Base-by-base conservation (phyloP, 2,888 invertebrate species). In the Lottia gigantea region DNA sequence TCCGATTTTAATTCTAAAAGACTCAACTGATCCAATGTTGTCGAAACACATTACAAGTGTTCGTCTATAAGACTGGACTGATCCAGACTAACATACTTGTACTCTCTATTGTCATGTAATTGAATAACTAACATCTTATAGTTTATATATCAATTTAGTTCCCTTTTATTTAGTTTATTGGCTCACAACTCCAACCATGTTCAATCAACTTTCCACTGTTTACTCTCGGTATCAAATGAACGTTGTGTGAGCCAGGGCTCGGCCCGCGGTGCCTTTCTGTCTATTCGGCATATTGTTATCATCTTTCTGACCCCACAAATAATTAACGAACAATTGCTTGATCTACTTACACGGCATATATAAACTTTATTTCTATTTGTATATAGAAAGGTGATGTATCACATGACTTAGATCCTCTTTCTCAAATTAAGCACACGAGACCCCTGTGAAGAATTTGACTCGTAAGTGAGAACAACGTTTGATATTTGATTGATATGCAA, bases 261-360 rank as follows among this genome's bases (percentile, higher is more conserved):
- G 46, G 11, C 19, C 62, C 12, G 2, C 62, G 73, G 73, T 73
- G 73, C 73, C 73, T 70, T 16, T 15, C 68, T 70, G 73, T 73
- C 73, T 70, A 67, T 19, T 15, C 62, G 12, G 47, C 26, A 23
- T 26, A 55, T 55, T 70, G 31, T 61, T 26, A 45, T 62, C 63
- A 62, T 61, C 46, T 19, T 46, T 49, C 73, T 67, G 67, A 67
- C 67, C 67, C 66, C 67, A 64, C 47, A 40, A 47, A 68, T 70
- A 73, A 73, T 70, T 65, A 70, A 19, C 16, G 40, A 62, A 65
- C 65, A 63, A 67, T 47, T 65, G 55, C 55, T 55, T 55, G 55
- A 55, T 55, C 55, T 55, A 55, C 55, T 55, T 55, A 55, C 55
- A 23, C 11, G 19, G 55, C 23, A 55, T 23, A 55, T 55, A 55